Evolutionary conservation across 2,888 invertebrate genomes (phyloP).

Genomic region (Pasiphila rectangulata): DNA sequence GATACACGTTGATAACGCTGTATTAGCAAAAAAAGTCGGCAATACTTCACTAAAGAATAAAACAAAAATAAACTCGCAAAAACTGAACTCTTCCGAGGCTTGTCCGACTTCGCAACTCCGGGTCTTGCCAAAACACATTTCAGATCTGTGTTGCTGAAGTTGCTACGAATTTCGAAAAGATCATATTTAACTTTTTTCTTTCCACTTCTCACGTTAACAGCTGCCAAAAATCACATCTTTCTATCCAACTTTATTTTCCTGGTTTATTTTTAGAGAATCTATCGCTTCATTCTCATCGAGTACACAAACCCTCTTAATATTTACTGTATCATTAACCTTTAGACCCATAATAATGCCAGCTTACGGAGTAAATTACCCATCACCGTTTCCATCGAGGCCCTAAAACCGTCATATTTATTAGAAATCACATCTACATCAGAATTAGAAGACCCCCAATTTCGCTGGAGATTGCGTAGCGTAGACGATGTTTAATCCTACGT

Average conservation of each 20-base stretch:
- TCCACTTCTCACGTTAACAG: conserved; percentile 29
- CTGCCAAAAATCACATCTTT: conserved; percentile 36
- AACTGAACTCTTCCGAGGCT: conserved; percentile 29
- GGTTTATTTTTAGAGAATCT: conserved; percentile 29
- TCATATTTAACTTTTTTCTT: conserved; percentile 35
- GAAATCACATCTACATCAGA: conserved; percentile 37
- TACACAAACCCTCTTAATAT: conserved; percentile 29
- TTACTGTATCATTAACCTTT: conserved; percentile 42
- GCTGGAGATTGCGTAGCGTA: conserved; percentile 51
- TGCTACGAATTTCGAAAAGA: conserved; percentile 32
- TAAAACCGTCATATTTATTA: conserved; percentile 36
- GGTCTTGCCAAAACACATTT: conserved; percentile 38
- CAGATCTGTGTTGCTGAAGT: conserved; percentile 32
- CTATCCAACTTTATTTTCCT: conserved; percentile 30
- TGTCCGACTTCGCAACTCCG: conserved; percentile 31
- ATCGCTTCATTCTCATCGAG: conserved; percentile 27
- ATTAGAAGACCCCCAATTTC: conserved; percentile 46
- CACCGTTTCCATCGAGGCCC: conserved; percentile 32
- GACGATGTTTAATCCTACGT: conserved; percentile 57
- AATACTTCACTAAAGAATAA: conserved; percentile 23
- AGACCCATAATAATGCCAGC: conserved; percentile 36
- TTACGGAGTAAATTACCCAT: conserved; percentile 38
- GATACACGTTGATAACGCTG: conserved; percentile 15
- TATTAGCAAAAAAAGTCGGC: conserved; percentile 20
- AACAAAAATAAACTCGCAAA: conserved; percentile 22